phyloP scores from a whole-genome alignment of 2,113 vertebrate genomes.

The Budorcas taxicolor region DNA sequence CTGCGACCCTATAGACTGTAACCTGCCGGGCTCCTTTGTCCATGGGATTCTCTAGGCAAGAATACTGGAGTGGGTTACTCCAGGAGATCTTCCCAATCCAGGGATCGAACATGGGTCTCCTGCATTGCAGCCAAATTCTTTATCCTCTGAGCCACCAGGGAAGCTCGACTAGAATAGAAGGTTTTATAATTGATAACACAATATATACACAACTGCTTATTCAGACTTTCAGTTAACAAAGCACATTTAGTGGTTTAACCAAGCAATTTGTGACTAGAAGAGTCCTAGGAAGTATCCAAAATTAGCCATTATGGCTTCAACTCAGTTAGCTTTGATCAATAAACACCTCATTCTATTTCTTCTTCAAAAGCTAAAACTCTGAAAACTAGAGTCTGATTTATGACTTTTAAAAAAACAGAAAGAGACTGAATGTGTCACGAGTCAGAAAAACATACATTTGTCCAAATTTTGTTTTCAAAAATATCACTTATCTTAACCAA shows the following conservation, averaged over 20 bases:
- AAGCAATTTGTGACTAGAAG: slow-evolving; percentile 19
- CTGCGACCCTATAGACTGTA: background rate
- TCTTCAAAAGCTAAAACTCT: background rate
- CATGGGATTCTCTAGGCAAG: background rate
- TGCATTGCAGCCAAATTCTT: background rate
- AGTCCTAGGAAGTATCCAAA: background rate
- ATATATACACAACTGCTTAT: background rate
- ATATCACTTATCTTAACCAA: background rate
- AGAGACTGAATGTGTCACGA: background rate
- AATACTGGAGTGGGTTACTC: background rate
- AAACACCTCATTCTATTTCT: background rate
- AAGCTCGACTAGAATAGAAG: background rate
- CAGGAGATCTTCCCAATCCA: background rate
- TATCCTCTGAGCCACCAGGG: background rate
- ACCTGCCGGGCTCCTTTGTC: background rate
- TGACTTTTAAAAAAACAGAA: background rate
- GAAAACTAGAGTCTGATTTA: background rate
- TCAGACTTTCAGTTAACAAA: background rate
- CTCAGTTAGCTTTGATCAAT: background rate
- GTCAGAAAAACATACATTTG: background rate
- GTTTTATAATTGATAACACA: background rate
- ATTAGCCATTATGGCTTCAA: background rate
- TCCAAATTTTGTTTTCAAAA: slow-evolving; percentile 39
- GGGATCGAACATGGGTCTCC: background rate
- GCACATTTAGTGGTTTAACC: background rate